Percentiles rank a stretch among this genome's conserved stretches.
phyloP scores from a whole-genome alignment of 2,888 invertebrate species.

The Crematogaster levior region DNA sequence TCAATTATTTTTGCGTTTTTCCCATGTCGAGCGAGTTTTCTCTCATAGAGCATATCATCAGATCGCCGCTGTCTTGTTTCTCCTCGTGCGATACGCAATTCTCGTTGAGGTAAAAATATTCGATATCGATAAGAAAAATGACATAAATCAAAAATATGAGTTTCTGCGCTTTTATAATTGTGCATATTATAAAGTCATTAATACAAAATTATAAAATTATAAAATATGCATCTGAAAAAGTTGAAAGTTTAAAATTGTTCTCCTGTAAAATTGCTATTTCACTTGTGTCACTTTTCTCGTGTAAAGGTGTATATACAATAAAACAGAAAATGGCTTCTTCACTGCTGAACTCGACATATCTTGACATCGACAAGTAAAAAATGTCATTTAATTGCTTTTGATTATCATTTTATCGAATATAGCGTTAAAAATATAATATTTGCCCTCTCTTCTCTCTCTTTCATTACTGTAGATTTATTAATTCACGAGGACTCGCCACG shows the following conservation, averaged over 20 bases:
- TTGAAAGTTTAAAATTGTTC: too few species aligned
- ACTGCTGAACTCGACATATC: not conserved
- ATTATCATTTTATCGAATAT: not conserved
- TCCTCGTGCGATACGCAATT: not conserved
- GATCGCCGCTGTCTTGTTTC: not conserved
- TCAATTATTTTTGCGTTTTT: conserved; percentile 27
- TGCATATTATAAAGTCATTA: too few species aligned
- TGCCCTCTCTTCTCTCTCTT: not conserved
- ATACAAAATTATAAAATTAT: too few species aligned
- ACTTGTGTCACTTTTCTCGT: too few species aligned
- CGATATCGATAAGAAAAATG: too few species aligned
- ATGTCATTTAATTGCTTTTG: not conserved
- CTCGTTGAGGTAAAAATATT: not conserved
- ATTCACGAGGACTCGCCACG: not conserved
- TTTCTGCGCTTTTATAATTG: too few species aligned
- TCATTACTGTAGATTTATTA: conserved; percentile 19
- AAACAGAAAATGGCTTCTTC: not conserved
- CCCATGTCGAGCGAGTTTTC: not conserved
- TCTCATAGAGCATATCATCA: not conserved
- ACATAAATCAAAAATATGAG: too few species aligned
- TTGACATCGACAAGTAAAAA: not conserved
- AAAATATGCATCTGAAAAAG: too few species aligned
- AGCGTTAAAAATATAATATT: conserved; percentile 12
- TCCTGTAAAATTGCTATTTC: too few species aligned
- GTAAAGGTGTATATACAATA: not conserved